Evolutionary conservation across 35 echinoderm and acorn worm species (phyloP).

Genomic region (Lytechinus pictus): DNA sequence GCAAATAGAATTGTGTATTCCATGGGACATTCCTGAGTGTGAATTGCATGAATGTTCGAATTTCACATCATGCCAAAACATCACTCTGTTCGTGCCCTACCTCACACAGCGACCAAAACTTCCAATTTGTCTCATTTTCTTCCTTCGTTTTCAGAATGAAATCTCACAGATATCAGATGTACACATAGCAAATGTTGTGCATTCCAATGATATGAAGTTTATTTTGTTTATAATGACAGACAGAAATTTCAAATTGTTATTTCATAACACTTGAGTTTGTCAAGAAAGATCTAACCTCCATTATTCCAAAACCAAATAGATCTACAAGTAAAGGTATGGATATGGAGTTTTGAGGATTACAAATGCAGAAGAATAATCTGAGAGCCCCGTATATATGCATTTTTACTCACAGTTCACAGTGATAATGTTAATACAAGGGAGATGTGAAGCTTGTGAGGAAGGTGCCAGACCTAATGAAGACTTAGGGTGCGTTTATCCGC

Average conservation of each 20-base stretch:
- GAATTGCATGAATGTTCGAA: background rate
- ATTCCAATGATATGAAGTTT: background rate
- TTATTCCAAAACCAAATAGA: background rate
- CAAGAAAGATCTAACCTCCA: background rate
- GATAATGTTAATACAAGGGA: background rate
- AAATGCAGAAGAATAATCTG: no score
- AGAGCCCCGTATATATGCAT: no score
- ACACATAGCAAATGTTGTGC: background rate
- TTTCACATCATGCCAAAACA: background rate
- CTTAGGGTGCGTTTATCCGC: no score
- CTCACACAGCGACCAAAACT: conserved; percentile 8
- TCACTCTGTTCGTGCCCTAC: background rate
- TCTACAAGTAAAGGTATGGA: no score
- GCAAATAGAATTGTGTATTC: background rate
- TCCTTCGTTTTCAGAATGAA: background rate
- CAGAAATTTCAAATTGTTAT: background rate
- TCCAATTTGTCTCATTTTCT: conserved; percentile 5
- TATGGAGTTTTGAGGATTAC: no score
- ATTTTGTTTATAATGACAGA: background rate
- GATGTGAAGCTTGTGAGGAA: background rate
- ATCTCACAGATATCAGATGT: conserved; percentile 1
- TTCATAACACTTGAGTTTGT: background rate
- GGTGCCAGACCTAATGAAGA: no score
- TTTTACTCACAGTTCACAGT: no score
- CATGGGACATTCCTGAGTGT: conserved; percentile 2